A percentile compares a stretch with the other conserved stretches of the same genome.
phyloP scores from a whole-genome alignment of 1,140 invertebrate genomes.

The Caenorhabditis inopinata region DNA sequence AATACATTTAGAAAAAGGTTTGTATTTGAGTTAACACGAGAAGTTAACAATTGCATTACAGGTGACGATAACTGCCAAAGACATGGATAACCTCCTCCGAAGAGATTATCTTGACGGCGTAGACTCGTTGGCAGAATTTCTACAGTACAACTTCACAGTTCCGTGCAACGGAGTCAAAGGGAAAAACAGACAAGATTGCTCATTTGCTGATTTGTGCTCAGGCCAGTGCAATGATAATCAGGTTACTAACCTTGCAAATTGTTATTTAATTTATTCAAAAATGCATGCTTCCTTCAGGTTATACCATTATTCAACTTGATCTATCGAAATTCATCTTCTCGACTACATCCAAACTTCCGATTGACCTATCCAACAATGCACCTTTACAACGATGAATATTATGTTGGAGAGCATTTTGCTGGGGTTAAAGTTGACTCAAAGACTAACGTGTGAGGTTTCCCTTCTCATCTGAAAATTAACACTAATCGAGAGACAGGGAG shows the following conservation, averaged over 20 bases:
- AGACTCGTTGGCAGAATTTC: slow-evolving; percentile 39
- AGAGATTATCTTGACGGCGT: slow-evolving; percentile 47
- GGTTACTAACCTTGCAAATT: slow-evolving; percentile 15
- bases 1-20: no score
- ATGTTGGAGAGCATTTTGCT: slow-evolving; percentile 51
- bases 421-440: slow-evolving; percentile 48
- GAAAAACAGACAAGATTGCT: slow-evolving; percentile 20
- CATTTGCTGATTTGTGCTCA: slow-evolving; percentile 46
- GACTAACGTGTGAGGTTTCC: slow-evolving; percentile 36
- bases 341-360: slow-evolving; percentile 53
- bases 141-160: slow-evolving; percentile 51
- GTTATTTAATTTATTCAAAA: no score
- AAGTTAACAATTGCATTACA: slow-evolving; percentile 14
- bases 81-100: slow-evolving; percentile 47
- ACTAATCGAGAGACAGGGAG: no score
- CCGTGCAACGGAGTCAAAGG: slow-evolving; percentile 27
- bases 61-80: slow-evolving; percentile 50
- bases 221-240: slow-evolving; percentile 52
- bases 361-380: slow-evolving; percentile 53
- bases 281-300: slow-evolving; percentile 22
- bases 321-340: slow-evolving; percentile 44
- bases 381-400: slow-evolving; percentile 53
- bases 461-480: no score
- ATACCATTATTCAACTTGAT: slow-evolving; percentile 51
- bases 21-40: no score